A percentile compares a stretch with the other conserved stretches of the same genome.
Conservation (phyloP, 2,113 vertebrate genomes). For the Tenebrosternarchus preto region DNA sequence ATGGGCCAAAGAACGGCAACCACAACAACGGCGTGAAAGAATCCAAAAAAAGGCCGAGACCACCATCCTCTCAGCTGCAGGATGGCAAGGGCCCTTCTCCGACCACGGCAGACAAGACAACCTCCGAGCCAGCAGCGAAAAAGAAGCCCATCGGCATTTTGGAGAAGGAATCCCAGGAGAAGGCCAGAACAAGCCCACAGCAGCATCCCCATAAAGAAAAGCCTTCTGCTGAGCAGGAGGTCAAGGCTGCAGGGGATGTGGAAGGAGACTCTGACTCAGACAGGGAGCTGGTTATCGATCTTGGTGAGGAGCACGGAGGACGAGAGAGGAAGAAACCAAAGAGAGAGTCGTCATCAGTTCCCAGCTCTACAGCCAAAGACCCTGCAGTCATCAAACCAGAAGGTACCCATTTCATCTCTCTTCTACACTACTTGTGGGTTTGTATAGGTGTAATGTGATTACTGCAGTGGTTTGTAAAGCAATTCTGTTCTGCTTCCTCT, state of each 20-base stretch:
- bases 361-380: slow-evolving; percentile 75
- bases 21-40: slow-evolving; percentile 84
- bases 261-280: slow-evolving; percentile 90
- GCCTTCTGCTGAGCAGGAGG: slow-evolving; percentile 82
- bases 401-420: slow-evolving; percentile 68
- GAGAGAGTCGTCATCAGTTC: slow-evolving; percentile 73
- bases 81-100: slow-evolving; percentile 76
- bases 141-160: slow-evolving; percentile 77
- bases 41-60: slow-evolving; percentile 72
- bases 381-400: slow-evolving; percentile 78
- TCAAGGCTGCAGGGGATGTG: slow-evolving; percentile 76
- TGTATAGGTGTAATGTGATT: neutral
- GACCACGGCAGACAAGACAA: slow-evolving; percentile 75
- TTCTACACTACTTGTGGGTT: neutral
- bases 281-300: slow-evolving; percentile 95
- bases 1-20: slow-evolving; percentile 83
- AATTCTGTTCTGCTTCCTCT: neutral
- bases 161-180: slow-evolving; percentile 84
- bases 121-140: slow-evolving; percentile 69
- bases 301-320: slow-evolving; percentile 88
- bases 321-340: slow-evolving; percentile 86
- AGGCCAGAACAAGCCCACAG: slow-evolving; percentile 76
- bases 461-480: neutral
- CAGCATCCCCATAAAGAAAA: slow-evolving; percentile 76
- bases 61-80: slow-evolving; percentile 70